A percentile compares a stretch with the other conserved stretches of the same genome.
Conservation (phyloP, 2,797 vertebrate genomes). For the Hydrophis major region DNA sequence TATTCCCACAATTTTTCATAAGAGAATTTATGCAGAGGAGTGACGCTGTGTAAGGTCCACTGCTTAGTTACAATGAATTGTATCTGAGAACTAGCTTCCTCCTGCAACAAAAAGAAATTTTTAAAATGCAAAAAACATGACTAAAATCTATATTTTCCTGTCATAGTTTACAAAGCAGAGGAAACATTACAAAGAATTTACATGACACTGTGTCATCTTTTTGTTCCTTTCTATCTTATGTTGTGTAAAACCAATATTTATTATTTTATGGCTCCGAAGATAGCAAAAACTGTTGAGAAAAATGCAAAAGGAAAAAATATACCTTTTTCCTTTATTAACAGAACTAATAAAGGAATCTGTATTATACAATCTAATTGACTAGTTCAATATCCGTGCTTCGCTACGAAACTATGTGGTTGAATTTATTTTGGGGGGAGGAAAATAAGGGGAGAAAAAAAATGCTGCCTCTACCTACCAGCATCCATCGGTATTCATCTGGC, state of each 20-base stretch:
- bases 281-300: background rate
- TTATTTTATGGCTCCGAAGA: background rate
- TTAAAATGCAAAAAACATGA: background rate
- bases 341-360: background rate
- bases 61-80: slow-evolving; percentile 78
- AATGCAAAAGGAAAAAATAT: background rate
- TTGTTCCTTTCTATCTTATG: background rate
- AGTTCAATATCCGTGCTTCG: too few species aligned
- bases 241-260: background rate
- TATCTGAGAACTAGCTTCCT: slow-evolving; percentile 68
- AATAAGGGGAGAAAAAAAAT: too few species aligned
- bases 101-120: slow-evolving; percentile 62
- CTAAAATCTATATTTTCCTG: background rate
- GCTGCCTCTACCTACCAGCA: too few species aligned
- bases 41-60: slow-evolving; percentile 89
- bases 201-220: background rate
- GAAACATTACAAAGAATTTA: background rate
- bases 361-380: background rate
- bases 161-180: background rate
- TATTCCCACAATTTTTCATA: slow-evolving; percentile 78
- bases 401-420: too few species aligned
- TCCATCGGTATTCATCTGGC: too few species aligned
- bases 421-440: too few species aligned
- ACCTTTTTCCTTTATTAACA: background rate
- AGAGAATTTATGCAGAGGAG: slow-evolving; percentile 85